Percentiles rank a stretch among this genome's conserved stretches.
These are phyloP conservation scores for Camelus bactrianus DNA, from an alignment of 2,113 vertebrate species.

Conservation along the genomic window DNA sequence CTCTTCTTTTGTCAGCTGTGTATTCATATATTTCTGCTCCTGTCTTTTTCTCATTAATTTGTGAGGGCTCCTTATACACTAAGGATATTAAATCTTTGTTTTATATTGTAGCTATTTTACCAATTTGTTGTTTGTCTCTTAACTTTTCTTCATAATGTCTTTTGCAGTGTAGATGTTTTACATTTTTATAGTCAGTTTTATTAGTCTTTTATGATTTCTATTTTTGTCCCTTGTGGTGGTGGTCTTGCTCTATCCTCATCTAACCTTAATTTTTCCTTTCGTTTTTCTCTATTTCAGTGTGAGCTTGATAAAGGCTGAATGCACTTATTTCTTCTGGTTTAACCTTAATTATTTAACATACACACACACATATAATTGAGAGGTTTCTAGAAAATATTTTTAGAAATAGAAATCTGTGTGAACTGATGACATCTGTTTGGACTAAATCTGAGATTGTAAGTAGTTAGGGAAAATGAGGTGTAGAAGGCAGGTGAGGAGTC, in stretches of 20 bases:
- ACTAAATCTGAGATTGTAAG: neutral
- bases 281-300: too few relatives aligned
- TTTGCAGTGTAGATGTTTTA: neutral
- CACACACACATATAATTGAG: neutral
- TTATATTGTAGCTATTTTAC: slow-evolving; percentile 11
- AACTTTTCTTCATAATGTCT: slow-evolving; percentile 7
- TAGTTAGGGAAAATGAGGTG: neutral
- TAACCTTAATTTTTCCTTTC: neutral
- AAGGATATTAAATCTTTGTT: neutral
- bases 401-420: neutral
- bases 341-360: too few relatives aligned
- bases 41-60: neutral
- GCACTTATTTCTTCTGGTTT: too few relatives aligned
- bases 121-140: slow-evolving; percentile 11
- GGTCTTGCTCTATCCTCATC: neutral
- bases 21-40: neutral
- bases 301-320: too few relatives aligned
- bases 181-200: neutral
- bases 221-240: neutral
- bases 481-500: neutral
- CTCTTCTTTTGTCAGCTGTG: neutral
- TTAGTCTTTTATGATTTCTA: neutral
- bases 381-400: neutral
- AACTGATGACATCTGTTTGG: neutral
- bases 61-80: neutral